Evolutionary conservation across 2,797 vertebrate genomes (phyloP), one percentile per base, ranked within the genome.

Genomic region (Rhadinocentrus ornatus): DNA sequence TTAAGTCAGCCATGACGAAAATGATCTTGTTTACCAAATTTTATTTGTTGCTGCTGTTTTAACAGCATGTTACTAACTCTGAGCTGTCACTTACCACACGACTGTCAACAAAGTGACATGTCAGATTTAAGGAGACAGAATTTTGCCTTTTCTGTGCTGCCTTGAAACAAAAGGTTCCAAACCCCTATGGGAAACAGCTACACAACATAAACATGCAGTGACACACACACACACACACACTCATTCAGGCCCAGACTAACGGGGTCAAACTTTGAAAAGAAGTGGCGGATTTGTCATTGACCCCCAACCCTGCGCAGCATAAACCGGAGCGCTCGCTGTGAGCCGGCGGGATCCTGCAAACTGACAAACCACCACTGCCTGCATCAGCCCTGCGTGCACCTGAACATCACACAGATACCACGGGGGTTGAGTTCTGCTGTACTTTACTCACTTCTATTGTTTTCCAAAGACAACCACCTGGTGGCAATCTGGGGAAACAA

Each of bases 391-490:
- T 15, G 62, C 2, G 50, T 57, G 69, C 2, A 6, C 69, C 73
- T 13, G n/a, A n/a, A 9, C 52, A 20, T 86, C 68, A 27, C 76
- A 46, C 65, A 59, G 32, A 66, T 59, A 55, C 67, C 52, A 55
- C 35, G 22, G 44, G 69, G 70, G 32, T 13, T 72, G 70, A 86
- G 66, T 73, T 87, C 55, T 63, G 66, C 58, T 66, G 46, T 62
- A 78, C 82, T 88, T 85, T 76, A 57, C 66, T 88, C 77, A 75
- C 70, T 82, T 74, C 73, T 62, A 85, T 89, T 90, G 83, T 92
- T 82, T 92, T 91, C 86, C 82, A 84, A 90, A 94, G 86, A 92
- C 91, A 94, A 93, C 91, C 92, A 93, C 91, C 92, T 93, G 85
- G 89, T 89, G 92, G 92, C 83, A 88, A 92, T 59, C 74, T 3